Evolutionary conservation across 2,113 vertebrate species (phyloP).

Genomic region (Columba livia): DNA sequence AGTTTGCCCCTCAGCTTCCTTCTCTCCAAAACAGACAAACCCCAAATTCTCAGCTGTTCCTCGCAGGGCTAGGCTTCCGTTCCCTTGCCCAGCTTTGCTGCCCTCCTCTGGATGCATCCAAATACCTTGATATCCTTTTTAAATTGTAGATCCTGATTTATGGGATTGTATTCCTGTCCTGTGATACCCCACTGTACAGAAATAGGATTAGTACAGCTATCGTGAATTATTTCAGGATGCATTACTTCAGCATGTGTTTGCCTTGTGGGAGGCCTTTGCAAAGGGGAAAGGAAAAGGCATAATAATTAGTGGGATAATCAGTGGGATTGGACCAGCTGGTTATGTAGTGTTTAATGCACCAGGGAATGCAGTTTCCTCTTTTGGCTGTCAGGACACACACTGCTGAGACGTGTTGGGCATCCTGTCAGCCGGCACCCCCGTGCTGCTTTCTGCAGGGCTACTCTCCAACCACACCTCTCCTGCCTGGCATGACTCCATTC

Average conservation of each 20-base stretch:
- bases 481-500: background rate
- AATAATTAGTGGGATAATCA: background rate
- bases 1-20: too few relatives aligned
- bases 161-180: background rate
- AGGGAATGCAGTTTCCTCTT: background rate
- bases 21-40: too few relatives aligned
- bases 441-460: background rate
- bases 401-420: background rate
- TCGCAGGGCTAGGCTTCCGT: too few relatives aligned
- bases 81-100: too few relatives aligned
- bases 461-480: background rate
- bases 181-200: background rate
- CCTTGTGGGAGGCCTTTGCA: background rate
- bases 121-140: background rate
- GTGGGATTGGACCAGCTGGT: accelerated
- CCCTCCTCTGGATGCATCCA: background rate
- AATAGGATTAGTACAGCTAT: background rate
- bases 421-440: too few relatives aligned
- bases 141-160: background rate
- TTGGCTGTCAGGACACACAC: background rate
- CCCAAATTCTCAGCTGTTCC: too few relatives aligned
- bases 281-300: background rate
- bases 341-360: too few relatives aligned
- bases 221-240: background rate
- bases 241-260: background rate